A percentile compares a stretch with the other conserved stretches of the same genome.
Evolutionary conservation across 2,113 vertebrate species (phyloP).

Genomic region (Hemibagrus wyckioides): DNA sequence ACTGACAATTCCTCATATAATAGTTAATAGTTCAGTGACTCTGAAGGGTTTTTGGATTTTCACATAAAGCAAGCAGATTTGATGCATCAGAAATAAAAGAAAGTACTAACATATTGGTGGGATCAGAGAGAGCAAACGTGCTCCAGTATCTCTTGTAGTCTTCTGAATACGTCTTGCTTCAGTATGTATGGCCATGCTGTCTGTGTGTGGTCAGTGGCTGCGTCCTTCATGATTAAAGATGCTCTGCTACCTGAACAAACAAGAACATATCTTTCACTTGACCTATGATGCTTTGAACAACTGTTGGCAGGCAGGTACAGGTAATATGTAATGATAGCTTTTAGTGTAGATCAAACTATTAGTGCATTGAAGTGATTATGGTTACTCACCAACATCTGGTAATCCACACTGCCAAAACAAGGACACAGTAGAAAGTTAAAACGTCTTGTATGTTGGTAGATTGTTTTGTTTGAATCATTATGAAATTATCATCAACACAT

Average conservation of each 20-base stretch:
- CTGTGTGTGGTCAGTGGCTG: neutral
- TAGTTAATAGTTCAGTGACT: neutral
- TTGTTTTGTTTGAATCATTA: neutral
- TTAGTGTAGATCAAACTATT: neutral
- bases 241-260: neutral
- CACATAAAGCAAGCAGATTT: neutral
- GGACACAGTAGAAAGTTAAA: neutral
- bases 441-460: neutral
- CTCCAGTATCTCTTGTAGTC: neutral
- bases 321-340: neutral
- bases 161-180: neutral
- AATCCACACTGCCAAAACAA: neutral
- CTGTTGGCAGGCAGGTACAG: slow-evolving; percentile 6
- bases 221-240: neutral
- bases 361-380: neutral
- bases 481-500: neutral
- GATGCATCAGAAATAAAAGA: neutral
- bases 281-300: slow-evolving; percentile 10
- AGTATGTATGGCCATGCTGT: neutral
- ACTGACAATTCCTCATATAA: neutral
- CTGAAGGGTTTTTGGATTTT: neutral
- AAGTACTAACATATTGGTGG: neutral
- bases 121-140: neutral
- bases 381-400: neutral
- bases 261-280: neutral